These are phyloP conservation scores for Myotis brandtii DNA, from an alignment of 2,113 vertebrate genomes.

Conservation along the genomic window DNA sequence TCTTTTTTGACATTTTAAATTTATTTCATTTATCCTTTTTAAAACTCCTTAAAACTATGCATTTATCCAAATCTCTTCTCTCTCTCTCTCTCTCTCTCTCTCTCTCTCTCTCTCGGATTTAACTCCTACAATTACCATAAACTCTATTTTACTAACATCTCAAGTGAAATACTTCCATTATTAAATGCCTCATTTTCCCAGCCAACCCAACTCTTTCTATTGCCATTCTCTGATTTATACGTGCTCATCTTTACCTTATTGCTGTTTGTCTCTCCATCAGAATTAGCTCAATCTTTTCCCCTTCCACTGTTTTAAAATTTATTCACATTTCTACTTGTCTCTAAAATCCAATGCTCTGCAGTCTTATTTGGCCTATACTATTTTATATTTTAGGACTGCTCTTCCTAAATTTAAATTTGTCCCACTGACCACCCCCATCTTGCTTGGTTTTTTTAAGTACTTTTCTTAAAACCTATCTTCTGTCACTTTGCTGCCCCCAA, in stretches of 20 bases:
- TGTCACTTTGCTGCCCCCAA: neutral
- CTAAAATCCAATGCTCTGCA: neutral
- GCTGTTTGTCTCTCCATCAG: neutral
- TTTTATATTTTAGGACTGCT: neutral
- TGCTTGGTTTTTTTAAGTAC: neutral
- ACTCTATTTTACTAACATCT: neutral
- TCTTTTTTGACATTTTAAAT: neutral
- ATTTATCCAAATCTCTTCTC: neutral
- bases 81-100: neutral
- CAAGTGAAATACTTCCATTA: neutral
- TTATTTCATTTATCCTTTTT: neutral
- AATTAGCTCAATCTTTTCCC: neutral
- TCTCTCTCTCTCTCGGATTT: neutral
- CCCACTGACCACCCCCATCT: neutral
- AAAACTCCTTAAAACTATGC: neutral
- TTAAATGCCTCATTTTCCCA: neutral
- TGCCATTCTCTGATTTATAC: neutral
- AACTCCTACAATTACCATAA: neutral
- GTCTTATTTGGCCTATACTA: neutral
- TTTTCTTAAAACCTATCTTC: neutral
- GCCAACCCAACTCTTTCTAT: neutral
- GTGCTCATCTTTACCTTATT: neutral
- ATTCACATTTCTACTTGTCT: neutral
- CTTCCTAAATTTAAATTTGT: neutral
- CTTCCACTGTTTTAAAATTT: neutral